Percentiles rank a stretch among this genome's conserved stretches.
phyloP scores from a whole-genome alignment of 2,888 invertebrate species.

The Meliscaeva auricollis region DNA sequence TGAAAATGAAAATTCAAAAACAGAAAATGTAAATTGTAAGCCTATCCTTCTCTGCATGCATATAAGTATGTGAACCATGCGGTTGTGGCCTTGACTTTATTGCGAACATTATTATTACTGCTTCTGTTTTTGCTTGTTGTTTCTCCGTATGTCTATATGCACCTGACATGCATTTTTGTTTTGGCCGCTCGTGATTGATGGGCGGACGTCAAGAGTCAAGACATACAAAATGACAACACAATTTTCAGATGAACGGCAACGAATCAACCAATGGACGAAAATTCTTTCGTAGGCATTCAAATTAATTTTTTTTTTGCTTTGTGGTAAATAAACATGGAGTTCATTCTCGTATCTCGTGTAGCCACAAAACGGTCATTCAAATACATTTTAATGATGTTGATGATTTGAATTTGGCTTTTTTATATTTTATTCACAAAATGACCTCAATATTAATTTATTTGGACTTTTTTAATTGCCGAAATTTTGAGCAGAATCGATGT shows the following conservation, averaged over 20 bases:
- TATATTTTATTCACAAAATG: no score
- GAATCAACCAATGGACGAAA: conserved; percentile 27
- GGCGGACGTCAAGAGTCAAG: conserved; percentile 42
- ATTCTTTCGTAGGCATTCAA: background rate
- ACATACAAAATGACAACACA: conserved; percentile 49
- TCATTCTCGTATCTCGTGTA: background rate
- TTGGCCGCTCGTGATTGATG: conserved; percentile 52
- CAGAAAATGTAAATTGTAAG: conserved; percentile 49
- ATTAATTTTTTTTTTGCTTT: background rate
- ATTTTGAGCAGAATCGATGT: no score
- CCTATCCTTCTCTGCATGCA: conserved; percentile 32
- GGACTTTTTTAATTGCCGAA: no score
- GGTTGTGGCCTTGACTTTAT: conserved; percentile 72
- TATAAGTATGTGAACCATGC: conserved; percentile 15
- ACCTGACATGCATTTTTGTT: conserved; percentile 66
- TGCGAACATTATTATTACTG: conserved; percentile 53
- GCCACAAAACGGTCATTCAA: background rate
- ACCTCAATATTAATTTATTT: no score
- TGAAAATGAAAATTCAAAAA: conserved; percentile 40
- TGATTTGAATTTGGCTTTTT: no score
- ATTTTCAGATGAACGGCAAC: conserved; percentile 47
- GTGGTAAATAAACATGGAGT: background rate
- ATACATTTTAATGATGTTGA: no score
- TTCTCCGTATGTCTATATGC: conserved; percentile 44
- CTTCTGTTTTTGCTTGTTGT: background rate